Base-by-base conservation (phyloP, 2,797 vertebrate species). In the Sebastes hopkinsi region DNA sequence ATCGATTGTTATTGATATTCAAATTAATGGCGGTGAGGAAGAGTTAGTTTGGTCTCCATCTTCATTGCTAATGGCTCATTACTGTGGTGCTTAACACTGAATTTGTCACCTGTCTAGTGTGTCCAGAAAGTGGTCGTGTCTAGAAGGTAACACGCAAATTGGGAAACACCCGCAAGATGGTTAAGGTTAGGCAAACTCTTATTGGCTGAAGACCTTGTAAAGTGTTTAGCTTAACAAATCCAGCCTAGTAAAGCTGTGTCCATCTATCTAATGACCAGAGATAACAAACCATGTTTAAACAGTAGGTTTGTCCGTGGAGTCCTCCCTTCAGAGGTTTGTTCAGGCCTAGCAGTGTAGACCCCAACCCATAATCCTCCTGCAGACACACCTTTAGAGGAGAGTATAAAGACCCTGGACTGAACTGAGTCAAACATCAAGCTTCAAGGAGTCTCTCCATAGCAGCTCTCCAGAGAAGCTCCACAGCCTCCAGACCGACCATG, bases 401-500 rank as follows among this genome's bases (percentile, higher is more conserved):
- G 75, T 88, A 90, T 90, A 90, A 92, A 92, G 75, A 72, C 38
- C 75, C 74, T 66, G 81, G 66, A 72, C 83, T 77, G 67, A 82
- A 52, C 20, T 25, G 50, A 82, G 72, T 62, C 73, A 78, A n/a
- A 72, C 75, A 88, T 65, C 77, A 22, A 76, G 12, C 78, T 76
- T 79, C 72, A 58, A 71, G 46, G 80, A 86, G 70, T 72, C 77
- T 86, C 81, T 85, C 70, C 80, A 62, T n/a, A 76, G 75, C 58
- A 87, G 70, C 68, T 85, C 80, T 85, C 54, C 80, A 60, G 14
- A 46, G 38, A 67, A 66, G 84, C 80, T 85, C 70, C 77, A 60
- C 38, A 46, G 38, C 38, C 38, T 46, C 38, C 38, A 46, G 38
- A 46, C 38, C 6, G 38, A 46, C 38, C 38, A 6, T 46, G 38